Percentiles rank a stretch among this genome's conserved stretches.
Evolutionary conservation across 2,113 vertebrate species (phyloP).

Genomic region (Osmerus mordax): DNA sequence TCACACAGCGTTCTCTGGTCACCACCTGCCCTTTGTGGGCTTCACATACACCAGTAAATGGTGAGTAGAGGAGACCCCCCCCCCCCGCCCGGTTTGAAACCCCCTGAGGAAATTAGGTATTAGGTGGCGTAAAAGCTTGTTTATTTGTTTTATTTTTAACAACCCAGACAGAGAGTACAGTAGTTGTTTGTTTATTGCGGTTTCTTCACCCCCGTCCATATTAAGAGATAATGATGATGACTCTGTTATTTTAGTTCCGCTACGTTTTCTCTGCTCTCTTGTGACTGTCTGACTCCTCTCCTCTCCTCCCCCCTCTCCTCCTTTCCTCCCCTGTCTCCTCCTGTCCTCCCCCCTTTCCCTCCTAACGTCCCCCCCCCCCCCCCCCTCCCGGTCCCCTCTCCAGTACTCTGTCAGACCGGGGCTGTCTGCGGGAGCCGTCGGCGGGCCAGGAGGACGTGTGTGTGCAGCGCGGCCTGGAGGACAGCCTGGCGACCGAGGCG

Average conservation of each 20-base stretch:
- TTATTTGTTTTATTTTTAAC: no score
- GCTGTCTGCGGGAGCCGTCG: constrained; percentile 78
- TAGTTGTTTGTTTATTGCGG: no score
- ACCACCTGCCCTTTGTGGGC: constrained; percentile 95
- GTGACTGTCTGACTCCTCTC: background rate
- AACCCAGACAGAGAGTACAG: no score
- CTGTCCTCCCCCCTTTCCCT: constrained; percentile 6
- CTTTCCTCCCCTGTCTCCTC: constrained; percentile 14
- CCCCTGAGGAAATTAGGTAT: no score
- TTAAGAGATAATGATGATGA: no score
- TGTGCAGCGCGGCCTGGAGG: constrained; percentile 86
- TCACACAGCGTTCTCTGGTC: constrained; percentile 95
- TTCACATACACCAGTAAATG: constrained; percentile 98
- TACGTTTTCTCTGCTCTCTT: constrained; percentile 11
- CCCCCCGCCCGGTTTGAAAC: background rate
- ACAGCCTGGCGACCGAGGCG: constrained; percentile 92
- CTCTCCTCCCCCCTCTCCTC: constrained; percentile 2
- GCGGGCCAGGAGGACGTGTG: constrained; percentile 78
- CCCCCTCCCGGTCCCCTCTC: background rate
- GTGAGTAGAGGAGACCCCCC: constrained; percentile 71
- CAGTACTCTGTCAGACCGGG: constrained; percentile 90
- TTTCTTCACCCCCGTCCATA: background rate
- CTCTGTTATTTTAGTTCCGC: background rate
- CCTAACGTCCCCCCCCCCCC: background rate
- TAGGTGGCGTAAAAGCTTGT: no score